Evolutionary conservation across 1,140 invertebrate species (phyloP).

Genomic region (Bombus ignitus): DNA sequence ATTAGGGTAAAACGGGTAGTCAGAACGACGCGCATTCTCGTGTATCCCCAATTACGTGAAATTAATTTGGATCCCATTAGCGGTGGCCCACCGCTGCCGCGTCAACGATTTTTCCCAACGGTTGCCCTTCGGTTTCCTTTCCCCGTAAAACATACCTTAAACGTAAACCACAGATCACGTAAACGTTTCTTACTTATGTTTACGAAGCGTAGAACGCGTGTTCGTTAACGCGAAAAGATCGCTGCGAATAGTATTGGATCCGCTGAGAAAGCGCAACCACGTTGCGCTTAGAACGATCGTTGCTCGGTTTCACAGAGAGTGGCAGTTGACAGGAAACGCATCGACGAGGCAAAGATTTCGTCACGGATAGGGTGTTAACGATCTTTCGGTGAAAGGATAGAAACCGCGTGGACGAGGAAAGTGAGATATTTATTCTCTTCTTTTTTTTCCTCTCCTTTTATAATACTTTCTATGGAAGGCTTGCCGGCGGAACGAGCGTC

Average conservation of each 20-base stretch:
- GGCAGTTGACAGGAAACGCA: not conserved
- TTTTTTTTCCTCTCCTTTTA: not conserved
- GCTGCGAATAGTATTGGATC: not conserved
- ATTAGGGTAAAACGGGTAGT: constrained; percentile 80
- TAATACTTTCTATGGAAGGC: constrained; percentile 26
- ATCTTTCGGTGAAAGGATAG: constrained; percentile 32
- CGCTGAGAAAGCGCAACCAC: not conserved
- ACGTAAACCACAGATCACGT: not conserved
- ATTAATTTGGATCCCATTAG: constrained; percentile 81
- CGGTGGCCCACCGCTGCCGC: constrained; percentile 61
- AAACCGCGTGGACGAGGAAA: not conserved
- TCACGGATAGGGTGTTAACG: constrained; percentile 10
- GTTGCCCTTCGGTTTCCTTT: not conserved
- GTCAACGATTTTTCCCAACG: constrained; percentile 74
- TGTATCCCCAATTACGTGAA: constrained; percentile 79
- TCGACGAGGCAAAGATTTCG: not conserved
- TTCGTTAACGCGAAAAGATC: not conserved
- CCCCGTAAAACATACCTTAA: not conserved
- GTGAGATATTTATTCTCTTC: constrained; percentile 16
- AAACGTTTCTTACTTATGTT: not conserved
- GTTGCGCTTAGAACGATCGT: not conserved
- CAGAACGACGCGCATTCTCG: constrained; percentile 33
- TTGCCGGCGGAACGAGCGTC: constrained; percentile 14
- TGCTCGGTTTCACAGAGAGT: not conserved
- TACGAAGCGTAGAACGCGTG: not conserved